phyloP scores from a whole-genome alignment of 2,113 vertebrate species.

The Hippolais icterina region DNA sequence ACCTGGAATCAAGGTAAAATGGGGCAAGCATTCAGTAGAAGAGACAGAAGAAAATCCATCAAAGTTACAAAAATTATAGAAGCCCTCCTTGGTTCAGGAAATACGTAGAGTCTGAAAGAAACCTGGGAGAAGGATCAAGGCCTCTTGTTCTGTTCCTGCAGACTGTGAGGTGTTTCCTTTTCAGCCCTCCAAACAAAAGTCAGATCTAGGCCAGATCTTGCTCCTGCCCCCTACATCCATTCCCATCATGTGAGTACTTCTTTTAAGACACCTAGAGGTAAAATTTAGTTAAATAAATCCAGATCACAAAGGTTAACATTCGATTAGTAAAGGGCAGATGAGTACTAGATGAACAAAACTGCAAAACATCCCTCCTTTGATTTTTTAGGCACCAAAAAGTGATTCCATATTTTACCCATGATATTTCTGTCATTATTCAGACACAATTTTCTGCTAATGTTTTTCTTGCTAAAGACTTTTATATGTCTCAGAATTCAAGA shows the following conservation, averaged over 20 bases:
- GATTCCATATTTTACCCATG: neutral
- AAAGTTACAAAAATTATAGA: neutral
- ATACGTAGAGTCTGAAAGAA: neutral
- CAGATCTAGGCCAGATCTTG: fast-evolving
- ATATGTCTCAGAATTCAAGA: neutral
- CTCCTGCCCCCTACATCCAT: fast-evolving
- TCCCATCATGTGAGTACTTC: neutral
- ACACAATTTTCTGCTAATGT: neutral
- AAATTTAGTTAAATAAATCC: neutral
- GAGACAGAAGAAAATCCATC: neutral
- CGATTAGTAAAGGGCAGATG: neutral
- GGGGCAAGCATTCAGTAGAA: neutral
- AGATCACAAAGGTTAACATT: neutral
- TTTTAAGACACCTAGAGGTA: neutral
- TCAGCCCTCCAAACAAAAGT: neutral
- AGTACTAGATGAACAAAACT: neutral
- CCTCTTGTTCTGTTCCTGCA: neutral
- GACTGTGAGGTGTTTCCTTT: neutral
- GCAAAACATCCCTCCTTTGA: neutral
- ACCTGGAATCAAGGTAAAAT: neutral
- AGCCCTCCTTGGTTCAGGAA: neutral
- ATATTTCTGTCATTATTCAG: neutral
- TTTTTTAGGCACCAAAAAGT: neutral
- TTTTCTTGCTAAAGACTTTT: neutral
- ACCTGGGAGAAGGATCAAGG: neutral